Evolutionary conservation across 2,113 vertebrate genomes (phyloP), one percentile per base, ranked within the genome.

Genomic region (human (Homo sapiens)): DNA sequence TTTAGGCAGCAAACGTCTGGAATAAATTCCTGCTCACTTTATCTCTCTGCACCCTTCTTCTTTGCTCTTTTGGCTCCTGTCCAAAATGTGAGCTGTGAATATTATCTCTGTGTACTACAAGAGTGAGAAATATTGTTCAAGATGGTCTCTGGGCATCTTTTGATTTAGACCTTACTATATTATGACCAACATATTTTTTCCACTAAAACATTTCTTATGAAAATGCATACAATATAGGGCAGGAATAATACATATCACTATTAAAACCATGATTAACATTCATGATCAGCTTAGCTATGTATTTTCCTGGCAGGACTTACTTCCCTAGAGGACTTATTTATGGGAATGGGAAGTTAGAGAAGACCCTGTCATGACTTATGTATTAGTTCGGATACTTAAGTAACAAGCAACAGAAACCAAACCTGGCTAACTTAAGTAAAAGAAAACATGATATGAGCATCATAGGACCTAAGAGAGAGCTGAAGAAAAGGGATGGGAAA

Each of bases 331-430:
- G 52, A 94, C 68, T 79, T 64, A 45, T 79, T 89, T 89, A 32
- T 68, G 14, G 68, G 23, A 82, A 81, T 45, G 55, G 55, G 38
- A 96, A 83, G 40, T 66, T 50, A 50, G 68, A 57, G 40, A 94
- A 91, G 76, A 55, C 27, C 45, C 20, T 95, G 55, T 38, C 72
- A 32, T 75, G 55, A 40, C 25, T 80, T 84, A 17, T 18, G 13
- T 85, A 80, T 92, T 89, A 68, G 66, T 92, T 81, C 75, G 38
- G 35, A 89, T 84, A 95, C 61, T 93, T 94, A 59, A 52, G 40
- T 68, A 88, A 96, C 40, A 80, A 79, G 48, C 72, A 82, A 86
- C 64, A 92, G 89, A 86, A 94, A 93, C 45, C 52, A 88, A 96
- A 73, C 38, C 27, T 78, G 52, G 68, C 38, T 73, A 23, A 64